Base-by-base conservation (phyloP, 2,888 invertebrate species). In the Hypsopygia costalis region DNA sequence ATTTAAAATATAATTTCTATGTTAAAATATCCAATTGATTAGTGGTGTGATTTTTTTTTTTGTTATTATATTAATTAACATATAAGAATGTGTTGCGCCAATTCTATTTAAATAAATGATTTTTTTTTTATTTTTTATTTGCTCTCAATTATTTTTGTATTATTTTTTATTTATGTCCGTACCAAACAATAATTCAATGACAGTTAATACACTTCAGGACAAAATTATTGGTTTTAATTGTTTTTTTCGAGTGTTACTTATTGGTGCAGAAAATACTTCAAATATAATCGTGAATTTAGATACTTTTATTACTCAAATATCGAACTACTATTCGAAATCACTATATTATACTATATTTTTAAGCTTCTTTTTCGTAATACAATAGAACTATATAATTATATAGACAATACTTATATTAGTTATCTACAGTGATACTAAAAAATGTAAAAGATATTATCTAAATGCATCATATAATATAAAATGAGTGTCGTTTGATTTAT, bases 181-280 rank as follows among this genome's bases (percentile, higher is more conserved):
- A 40, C 41, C 34, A 30, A 30, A 43, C 9, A 40, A 41, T 22
- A 32, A 29, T 36, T 16, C 10, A 28, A 27, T 8, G 11, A 35
- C 16, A 37, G 22, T 34, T 37, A 31, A 31, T 44, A 43, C 41
- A 41, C 21, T 47, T 46, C 16, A 25, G 46, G 41, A 30, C 41
- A 49, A 41, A 43, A 47, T 39, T 36, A 44, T 35, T 36, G 33
- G 29, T 37, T 11, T 11, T 39, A 32, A 29, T 34, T 28, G 30
- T 28, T 40, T n/a, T 28, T 38, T 41, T 34, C 34, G 32, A 40
- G 22, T 44, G n/a, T n/a, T n/a, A 44, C 36, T 20, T 40, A 40
- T 40, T 41, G 37, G 51, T 52, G 53, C 50, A 35, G 10, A 45
- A 34, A 49, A 37, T 34, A 37, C 30, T 32, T 38, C 9, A 11